Base-by-base conservation (phyloP, 2,797 vertebrate species). In the Arrhamphus sclerolepis region DNA sequence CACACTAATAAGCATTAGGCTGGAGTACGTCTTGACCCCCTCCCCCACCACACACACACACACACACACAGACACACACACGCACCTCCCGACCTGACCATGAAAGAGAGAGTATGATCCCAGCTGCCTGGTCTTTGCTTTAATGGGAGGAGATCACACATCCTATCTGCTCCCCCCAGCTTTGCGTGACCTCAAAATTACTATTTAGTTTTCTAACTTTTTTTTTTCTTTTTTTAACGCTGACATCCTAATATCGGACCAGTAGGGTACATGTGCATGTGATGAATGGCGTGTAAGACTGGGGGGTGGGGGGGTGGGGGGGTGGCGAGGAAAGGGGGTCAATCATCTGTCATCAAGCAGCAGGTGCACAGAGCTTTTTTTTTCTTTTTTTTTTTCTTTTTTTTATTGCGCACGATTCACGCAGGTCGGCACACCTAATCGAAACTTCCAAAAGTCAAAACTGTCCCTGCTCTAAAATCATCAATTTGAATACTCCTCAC, bases 181-280 rank as follows among this genome's bases (percentile, higher is more conserved):
- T 7, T 29, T 29, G 28, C 28, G 62, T 89, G 90, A 93, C 90
- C 90, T 91, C 89, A 89, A 87, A 92, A 92, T 93, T 90, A 90
- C 90, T 81, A 84, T 93, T 91, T 93, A 93, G 94, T 93, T 93
- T 28, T 29, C 18, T 6, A 91, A 91, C 86, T 88, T 86, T 19
- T 88, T 89, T 90, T 92, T 84, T 91, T 88, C 86, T 19, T 88
- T 89, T 90, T 92, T 84, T 91, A 92, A 92, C 91, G 85, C 89
- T 79, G 75, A 84, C 26, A 46, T 55, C 53, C 85, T 91, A 85
- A 90, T 89, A 10, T 80, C 75, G 19, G 9, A 38, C n/a, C n/a
- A n/a, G n/a, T n/a, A 13, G 42, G 18, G 29, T 31, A 20, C 59
- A 46, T 38, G 59, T 21, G 63, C 6, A 56, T 47, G 66, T 67